These are phyloP conservation scores for Papilio polyxenes DNA, from an alignment of 1,140 invertebrate species.

Conservation along the genomic window DNA sequence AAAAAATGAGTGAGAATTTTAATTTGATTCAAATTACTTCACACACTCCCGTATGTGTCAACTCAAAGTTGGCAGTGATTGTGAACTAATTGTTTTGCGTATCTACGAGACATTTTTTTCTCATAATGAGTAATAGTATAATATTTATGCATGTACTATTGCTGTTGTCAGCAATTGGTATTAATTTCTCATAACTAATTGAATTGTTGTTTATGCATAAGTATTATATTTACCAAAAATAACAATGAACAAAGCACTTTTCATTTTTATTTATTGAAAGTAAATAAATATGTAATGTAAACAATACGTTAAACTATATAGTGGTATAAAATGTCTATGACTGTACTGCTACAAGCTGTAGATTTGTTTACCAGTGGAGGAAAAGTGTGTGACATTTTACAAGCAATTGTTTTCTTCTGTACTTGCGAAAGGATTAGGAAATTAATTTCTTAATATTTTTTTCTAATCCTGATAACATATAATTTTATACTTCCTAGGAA, in stretches of 20 bases:
- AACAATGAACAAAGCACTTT: constrained; percentile 3
- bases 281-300: not conserved
- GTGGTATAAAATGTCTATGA: not conserved
- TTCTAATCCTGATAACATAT: not conserved
- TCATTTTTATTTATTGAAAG: not conserved
- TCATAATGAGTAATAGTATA: not conserved
- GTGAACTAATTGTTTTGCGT: not conserved
- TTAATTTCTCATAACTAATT: not conserved
- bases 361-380: not conserved
- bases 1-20: not conserved
- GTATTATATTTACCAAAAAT: not conserved
- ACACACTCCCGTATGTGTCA: not conserved
- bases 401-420: no score
- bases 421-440: no score
- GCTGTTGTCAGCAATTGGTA: not conserved
- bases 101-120: not conserved
- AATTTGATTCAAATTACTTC: not conserved
- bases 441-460: no score
- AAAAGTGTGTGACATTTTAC: no score
- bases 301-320: not conserved
- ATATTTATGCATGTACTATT: not conserved
- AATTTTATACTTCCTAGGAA: not conserved
- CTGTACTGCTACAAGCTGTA: not conserved
- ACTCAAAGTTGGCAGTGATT: not conserved
- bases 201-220: not conserved